Evolutionary conservation across 2,797 vertebrate species (phyloP), one percentile per base, ranked within the genome.

Genomic region (Fistularia tabacaria): DNA sequence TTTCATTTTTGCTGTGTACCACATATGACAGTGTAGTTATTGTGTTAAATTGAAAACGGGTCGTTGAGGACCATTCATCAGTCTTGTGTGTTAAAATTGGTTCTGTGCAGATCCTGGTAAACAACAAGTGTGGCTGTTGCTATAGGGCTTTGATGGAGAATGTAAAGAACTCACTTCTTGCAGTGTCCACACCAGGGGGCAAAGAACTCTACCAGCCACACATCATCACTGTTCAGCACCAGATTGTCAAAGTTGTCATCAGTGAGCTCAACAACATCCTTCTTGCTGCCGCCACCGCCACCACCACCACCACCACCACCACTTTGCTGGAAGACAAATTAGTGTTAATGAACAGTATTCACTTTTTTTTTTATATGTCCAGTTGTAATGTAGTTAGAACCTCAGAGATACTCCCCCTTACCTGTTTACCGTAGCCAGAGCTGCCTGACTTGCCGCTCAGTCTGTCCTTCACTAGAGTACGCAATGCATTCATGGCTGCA

Each of bases 151-250:
- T 25, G 25, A 25, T 25, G 25, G 25, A 25, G 25, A 25, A 25
- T 25, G 25, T 25, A 25, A 8, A 42, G 10, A 14, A 89, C 92
- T 90, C 86, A 98, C 97, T 91, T 99, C 85, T 98, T 99, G 89
- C 97, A 99, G 85, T 99, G 97, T 78, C 96, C 97, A 89, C 97
- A 99, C 96, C 97, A 99, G 0, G 97, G 97, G 45, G 97, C 97
- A 15, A 95, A 98, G 58, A 99, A 99, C 77, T 99, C 97, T 68
- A 99, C 96, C 91, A 99, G n/a, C 97, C 97, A 99, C 42, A 96
- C 86, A 0, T 93, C 92, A 0, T 91, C 90, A 1, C 94, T 75
- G 3, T 90, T 84, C 51, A 97, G 76, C 62, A 99, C 93, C 8
- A 88, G 76, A 71, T 89, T 88, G 73, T 98, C 93, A 59, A 99